Percentiles rank a stretch among this genome's conserved stretches.
Evolutionary conservation across 2,113 vertebrate species (phyloP).

Genomic region (Cisticola juncidis): DNA sequence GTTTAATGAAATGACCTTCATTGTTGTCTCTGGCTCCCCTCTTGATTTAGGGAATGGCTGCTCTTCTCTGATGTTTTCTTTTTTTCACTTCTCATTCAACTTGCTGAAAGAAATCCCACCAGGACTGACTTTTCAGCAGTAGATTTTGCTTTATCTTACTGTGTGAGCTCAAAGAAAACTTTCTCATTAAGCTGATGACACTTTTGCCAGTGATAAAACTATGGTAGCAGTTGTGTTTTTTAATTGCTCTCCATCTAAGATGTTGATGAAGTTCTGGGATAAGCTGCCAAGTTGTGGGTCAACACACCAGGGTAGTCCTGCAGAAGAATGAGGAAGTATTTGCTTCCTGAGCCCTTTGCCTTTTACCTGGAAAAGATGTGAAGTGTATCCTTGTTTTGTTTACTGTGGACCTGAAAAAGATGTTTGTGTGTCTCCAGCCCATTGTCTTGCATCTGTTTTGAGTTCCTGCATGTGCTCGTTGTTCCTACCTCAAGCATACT

Average conservation of each 20-base stretch:
- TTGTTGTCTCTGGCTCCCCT: not conserved
- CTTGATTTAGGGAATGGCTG: not conserved
- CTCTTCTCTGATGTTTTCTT: not conserved
- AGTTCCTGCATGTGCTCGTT: rapidly evolving
- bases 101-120: not conserved
- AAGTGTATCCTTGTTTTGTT: slow-evolving; percentile 15
- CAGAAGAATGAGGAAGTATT: not conserved
- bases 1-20: not conserved
- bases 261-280: not conserved
- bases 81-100: not conserved
- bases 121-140: not conserved
- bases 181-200: not conserved
- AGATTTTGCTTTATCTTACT: not conserved
- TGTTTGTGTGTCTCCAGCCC: not conserved
- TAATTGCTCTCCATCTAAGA: not conserved
- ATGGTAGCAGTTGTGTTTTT: not conserved
- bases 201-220: not conserved
- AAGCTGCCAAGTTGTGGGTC: not conserved
- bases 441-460: not conserved
- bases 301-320: not conserved
- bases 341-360: not conserved
- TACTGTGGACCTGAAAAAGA: not conserved
- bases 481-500: not conserved
- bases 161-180: not conserved
- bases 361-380: not conserved